Evolutionary conservation across 2,113 vertebrate species (phyloP), one percentile per base, ranked within the genome.

Genomic region (Ciconia maguari): DNA sequence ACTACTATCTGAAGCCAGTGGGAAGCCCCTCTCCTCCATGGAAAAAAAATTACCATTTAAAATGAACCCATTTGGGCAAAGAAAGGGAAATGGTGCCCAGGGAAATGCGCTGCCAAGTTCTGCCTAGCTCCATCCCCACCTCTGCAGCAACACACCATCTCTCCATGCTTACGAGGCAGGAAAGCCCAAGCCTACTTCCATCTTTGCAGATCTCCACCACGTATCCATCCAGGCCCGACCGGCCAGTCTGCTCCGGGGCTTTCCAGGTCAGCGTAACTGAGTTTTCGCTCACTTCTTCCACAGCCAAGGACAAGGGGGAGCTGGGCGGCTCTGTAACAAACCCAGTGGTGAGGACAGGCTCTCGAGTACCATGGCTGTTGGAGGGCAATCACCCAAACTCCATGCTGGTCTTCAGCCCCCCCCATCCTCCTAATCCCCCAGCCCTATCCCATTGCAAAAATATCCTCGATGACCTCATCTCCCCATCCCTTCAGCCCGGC

Each of bases 191-290:
- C 99, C 96, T 97, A 99, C 99, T 98, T 98, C 99, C 99, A 92
- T 99, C 98, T 95, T 98, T 98, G 98, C 98, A 95, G 97, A 98
- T 97, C 92, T 99, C 99, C 68, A 99, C 75, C 46, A 98, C 27
- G 21, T 99, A 99, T 97, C 99, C 99, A 44, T 98, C 98, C 83
- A 99, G 92, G 38, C 98, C 98, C 1, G 96, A 95, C 55, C 68
- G 91, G 78, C 99, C 99, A 0, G 95, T 97, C 58, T 87, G 97
- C 95, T 99, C 98, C 0, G 99, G 99, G 13, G 97, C 92, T 61
- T 96, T 98, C 99, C 99, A 99, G 78, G 98, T 98, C 91, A 99
- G 96, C 0, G 98, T 98, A 86, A 99, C 94, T 0, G 98, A 98
- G 82, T 90, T 97, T n/a, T 98, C 97, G 2, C 95, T 99, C 94